Evolutionary conservation across 1,140 invertebrate genomes (phyloP).

Genomic region (Nasonia vitripennis): DNA sequence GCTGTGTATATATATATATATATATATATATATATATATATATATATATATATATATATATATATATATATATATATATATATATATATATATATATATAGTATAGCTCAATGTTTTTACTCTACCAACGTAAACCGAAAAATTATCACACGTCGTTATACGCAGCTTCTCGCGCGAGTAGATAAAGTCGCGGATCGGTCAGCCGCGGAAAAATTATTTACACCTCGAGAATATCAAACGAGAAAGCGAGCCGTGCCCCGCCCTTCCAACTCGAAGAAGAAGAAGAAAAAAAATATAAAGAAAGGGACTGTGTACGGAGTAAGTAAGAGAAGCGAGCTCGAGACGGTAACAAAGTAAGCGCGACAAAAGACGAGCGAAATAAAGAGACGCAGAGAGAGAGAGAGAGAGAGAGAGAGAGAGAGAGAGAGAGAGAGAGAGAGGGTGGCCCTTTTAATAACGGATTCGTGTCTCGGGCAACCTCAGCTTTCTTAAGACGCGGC

Average conservation of each 20-base stretch:
- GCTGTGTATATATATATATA: neutral
- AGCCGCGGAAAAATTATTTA: conserved; percentile 5
- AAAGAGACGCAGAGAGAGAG: conserved; percentile 37
- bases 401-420: conserved; percentile 11
- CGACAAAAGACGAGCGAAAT: conserved; percentile 22
- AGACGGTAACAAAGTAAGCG: conserved; percentile 21
- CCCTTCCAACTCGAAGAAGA: neutral
- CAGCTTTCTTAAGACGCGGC: conserved; percentile 70
- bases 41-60: neutral
- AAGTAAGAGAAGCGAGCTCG: conserved; percentile 21
- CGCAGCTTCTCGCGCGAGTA: neutral
- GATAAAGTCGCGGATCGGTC: neutral
- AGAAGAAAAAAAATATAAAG: conserved; percentile 4
- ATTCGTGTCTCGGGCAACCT: conserved; percentile 64
- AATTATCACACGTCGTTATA: neutral
- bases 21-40: neutral
- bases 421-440: conserved; percentile 52
- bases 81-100: neutral
- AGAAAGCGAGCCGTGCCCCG: neutral
- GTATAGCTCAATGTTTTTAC: neutral
- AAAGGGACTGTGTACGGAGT: neutral
- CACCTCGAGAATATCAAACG: conserved; percentile 15
- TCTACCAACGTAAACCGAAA: neutral
- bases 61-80: neutral
- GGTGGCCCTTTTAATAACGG: conserved; percentile 74